Evolutionary conservation across 92 coral and sea anemone genomes (phyloP), one percentile per base, ranked within the genome.

Genomic region (Phenganax marumi): DNA sequence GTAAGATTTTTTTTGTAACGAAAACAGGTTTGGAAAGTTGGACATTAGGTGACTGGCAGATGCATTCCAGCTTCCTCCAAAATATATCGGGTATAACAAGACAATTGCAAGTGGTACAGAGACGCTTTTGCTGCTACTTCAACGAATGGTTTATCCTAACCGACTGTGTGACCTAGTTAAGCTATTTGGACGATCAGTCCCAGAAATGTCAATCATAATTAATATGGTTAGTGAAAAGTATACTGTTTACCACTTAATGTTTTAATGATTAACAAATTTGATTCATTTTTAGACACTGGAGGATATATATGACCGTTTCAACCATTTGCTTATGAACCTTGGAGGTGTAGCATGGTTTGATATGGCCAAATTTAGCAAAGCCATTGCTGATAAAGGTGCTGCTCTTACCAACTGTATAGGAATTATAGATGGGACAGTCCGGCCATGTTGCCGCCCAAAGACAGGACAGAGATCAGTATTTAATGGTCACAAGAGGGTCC

Each of bases 131-230:
- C 51, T 88, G 74, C 63, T 88, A 63, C 77, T 79, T 12, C 73
- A 83, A 39, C 19, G 85, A 17, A 72, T 88, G 17, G 88, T 47
- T 7, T 88, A 88, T 61, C 91, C 88, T 12, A 75, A 18, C 51
- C 64, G 88, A 10, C 81, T 88, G 88, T 88, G 91, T 55, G 86
- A 88, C 66, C 81, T 88, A 14, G 84, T 73, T 6, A 83, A 85
- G 14, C 18, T 85, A 12, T 88, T 88, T 75, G 88, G 88, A 47
- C 51, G 89, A 7, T 56, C 62, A 56, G 62, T 56, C 18, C 62
- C 62, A 56, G 62, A 56, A 56, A 56, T 56, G 62, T 56, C 62
- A 56, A 56, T 56, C 18, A 56, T 56, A 4, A 56, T 56, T 9
- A 56, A 56, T 56, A 56, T 56, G 62, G 62, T 56, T 56, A 3